Conservation (phyloP, 2,113 vertebrate species). For the Gymnocephalus cernua region DNA sequence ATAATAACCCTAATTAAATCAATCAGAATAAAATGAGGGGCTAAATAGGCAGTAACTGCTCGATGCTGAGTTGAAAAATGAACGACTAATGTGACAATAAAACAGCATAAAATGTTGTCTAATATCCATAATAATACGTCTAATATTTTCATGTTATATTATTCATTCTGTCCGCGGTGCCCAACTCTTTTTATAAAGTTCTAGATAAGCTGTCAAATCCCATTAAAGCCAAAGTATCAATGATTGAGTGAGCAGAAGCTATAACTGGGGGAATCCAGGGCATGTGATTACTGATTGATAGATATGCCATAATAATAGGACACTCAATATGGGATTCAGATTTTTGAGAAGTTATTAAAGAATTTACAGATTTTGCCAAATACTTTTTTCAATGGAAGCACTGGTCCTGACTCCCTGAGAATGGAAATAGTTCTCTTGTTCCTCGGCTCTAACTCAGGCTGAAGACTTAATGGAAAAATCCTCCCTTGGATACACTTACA, state of each 20-base stretch:
- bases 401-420: conserved; percentile 10
- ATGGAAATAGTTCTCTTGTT: conserved; percentile 47
- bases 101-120: conserved; percentile 55
- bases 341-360: conserved; percentile 42
- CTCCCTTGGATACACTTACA: conserved; percentile 49
- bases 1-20: conserved; percentile 68
- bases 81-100: conserved; percentile 51
- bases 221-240: conserved; percentile 58
- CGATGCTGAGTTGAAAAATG: conserved; percentile 52
- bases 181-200: conserved; percentile 57
- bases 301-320: conserved; percentile 50
- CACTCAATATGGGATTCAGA: conserved; percentile 44
- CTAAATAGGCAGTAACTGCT: conserved; percentile 57
- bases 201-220: conserved; percentile 72
- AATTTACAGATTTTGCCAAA: conserved; percentile 30
- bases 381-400: conserved; percentile 23
- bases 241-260: conserved; percentile 58
- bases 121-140: too few relatives aligned
- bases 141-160: conserved; percentile 61
- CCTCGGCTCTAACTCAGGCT: conserved; percentile 39
- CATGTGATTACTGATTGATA: conserved; percentile 63
- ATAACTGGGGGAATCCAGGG: conserved; percentile 54
- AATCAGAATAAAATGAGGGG: conserved; percentile 52
- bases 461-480: conserved; percentile 63
- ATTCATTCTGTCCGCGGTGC: conserved; percentile 59